Evolutionary conservation across 2,797 vertebrate species (phyloP).

Genomic region (Mus minutoides): DNA sequence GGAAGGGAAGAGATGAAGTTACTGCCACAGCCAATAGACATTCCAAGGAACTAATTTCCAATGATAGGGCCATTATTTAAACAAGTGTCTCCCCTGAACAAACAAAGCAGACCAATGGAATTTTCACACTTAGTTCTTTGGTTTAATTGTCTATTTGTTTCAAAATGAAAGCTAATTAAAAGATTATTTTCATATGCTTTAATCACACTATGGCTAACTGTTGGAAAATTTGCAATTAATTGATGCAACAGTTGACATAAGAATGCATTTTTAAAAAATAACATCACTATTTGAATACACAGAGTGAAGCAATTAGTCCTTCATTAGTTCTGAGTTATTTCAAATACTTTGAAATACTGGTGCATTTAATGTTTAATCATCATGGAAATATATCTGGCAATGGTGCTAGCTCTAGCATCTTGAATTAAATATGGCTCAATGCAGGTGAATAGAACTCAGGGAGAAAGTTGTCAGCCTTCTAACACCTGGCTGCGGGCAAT

Average conservation of each 20-base stretch:
- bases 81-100: neutral
- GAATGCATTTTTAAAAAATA: constrained; percentile 83
- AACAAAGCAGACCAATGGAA: constrained; percentile 70
- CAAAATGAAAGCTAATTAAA: constrained; percentile 86
- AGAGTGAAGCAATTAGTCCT: constrained; percentile 87
- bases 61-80: constrained; percentile 77
- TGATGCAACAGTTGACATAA: constrained; percentile 86
- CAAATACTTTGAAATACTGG: constrained; percentile 86
- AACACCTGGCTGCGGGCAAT: constrained; percentile 28
- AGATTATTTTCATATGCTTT: constrained; percentile 85
- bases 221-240: constrained; percentile 87
- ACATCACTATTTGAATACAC: constrained; percentile 86
- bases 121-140: constrained; percentile 80
- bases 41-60: constrained; percentile 73
- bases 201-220: constrained; percentile 85
- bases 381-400: constrained; percentile 83
- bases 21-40: constrained; percentile 51
- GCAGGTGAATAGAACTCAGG: constrained; percentile 58
- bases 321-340: constrained; percentile 87
- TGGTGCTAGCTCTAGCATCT: constrained; percentile 77
- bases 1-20: constrained; percentile 63
- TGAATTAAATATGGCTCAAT: constrained; percentile 72
- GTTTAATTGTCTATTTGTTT: constrained; percentile 84
- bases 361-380: constrained; percentile 87
- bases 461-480: constrained; percentile 52